These are phyloP conservation scores for Proterorhinus semilunaris DNA, from an alignment of 2,113 vertebrate species.

Conservation along the genomic window DNA sequence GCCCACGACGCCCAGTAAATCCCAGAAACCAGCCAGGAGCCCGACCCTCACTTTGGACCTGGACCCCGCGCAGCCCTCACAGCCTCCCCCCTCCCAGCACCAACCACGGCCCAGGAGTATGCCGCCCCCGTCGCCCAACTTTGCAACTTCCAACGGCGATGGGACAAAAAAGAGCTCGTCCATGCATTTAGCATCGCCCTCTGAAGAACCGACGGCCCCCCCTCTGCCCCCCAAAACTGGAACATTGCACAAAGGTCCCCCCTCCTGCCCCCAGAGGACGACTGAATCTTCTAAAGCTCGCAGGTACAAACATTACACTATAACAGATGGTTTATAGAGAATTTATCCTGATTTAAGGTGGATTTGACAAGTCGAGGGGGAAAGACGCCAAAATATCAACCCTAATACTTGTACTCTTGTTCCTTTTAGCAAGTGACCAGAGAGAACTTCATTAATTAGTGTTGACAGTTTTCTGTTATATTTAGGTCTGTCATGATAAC, in stretches of 20 bases:
- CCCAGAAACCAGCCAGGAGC: slow-evolving; percentile 3
- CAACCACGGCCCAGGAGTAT: slow-evolving; percentile 41
- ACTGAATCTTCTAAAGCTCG: slow-evolving; percentile 40
- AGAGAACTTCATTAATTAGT: too few relatives aligned
- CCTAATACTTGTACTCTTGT: too few relatives aligned
- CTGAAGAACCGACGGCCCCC: slow-evolving; percentile 53
- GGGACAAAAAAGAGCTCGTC: slow-evolving; percentile 25
- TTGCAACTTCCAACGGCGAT: background rate
- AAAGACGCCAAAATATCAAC: too few relatives aligned
- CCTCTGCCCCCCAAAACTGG: slow-evolving; percentile 79
- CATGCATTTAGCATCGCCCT: background rate
- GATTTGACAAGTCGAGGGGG: too few relatives aligned
- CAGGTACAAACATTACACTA: slow-evolving; percentile 54
- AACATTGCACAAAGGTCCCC: slow-evolving; percentile 47
- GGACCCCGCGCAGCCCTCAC: background rate
- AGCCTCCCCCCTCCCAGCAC: background rate
- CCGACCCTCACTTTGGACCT: background rate
- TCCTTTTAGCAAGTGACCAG: too few relatives aligned
- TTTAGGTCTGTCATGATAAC: too few relatives aligned
- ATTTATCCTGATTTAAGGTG: too few relatives aligned
- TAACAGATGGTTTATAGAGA: too few relatives aligned
- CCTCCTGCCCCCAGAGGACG: slow-evolving; percentile 45
- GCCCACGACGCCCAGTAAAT: background rate
- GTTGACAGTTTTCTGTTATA: too few relatives aligned
- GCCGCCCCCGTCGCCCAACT: slow-evolving; percentile 7